phyloP scores from a whole-genome alignment of 2,888 invertebrate species.

The Icerya purchasi region DNA sequence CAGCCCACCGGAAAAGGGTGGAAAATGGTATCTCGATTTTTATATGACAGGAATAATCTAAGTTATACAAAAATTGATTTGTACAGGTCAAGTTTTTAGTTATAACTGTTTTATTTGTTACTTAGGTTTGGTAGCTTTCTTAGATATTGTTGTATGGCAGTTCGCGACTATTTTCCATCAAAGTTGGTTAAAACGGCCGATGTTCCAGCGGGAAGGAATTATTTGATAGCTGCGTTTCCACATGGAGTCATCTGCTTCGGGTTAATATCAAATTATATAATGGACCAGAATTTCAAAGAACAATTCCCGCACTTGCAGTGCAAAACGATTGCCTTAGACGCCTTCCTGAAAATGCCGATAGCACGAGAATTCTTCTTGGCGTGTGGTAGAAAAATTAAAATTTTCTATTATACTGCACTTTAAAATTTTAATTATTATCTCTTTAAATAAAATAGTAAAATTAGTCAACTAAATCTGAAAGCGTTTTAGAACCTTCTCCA shows the following conservation, averaged over 20 bases:
- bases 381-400: neutral
- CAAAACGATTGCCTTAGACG: conserved; percentile 41
- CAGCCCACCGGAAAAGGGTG: no score
- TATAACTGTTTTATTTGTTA: no score
- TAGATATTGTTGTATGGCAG: conserved; percentile 20
- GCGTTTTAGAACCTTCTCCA: no score
- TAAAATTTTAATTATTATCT: no score
- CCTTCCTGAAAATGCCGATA: conserved; percentile 49
- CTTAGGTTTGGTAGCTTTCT: no score
- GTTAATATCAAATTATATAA: conserved; percentile 53
- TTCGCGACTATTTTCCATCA: conserved; percentile 65
- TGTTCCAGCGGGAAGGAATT: conserved; percentile 55
- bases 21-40: no score
- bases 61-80: no score
- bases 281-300: conserved; percentile 34
- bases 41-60: no score
- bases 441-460: no score
- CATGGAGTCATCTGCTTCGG: conserved; percentile 74
- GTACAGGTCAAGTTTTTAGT: no score
- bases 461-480: no score
- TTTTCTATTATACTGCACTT: no score
- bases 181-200: conserved; percentile 61
- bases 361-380: conserved; percentile 37
- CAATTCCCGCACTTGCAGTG: conserved; percentile 40
- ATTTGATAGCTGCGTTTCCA: conserved; percentile 70